Evolutionary conservation across 2,888 invertebrate genomes (phyloP), one percentile per base, ranked within the genome.

Genomic region (Orchesella flavescens): DNA sequence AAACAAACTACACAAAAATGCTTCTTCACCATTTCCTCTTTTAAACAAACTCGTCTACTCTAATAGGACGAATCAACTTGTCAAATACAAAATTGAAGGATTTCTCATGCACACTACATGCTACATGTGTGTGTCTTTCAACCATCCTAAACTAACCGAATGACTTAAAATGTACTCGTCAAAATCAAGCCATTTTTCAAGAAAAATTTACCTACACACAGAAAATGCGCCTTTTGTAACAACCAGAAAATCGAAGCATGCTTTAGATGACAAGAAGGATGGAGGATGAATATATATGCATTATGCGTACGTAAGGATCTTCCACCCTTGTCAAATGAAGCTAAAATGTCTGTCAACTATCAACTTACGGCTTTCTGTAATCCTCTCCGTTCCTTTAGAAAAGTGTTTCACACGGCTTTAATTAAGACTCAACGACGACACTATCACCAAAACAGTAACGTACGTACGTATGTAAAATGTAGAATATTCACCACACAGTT

Each of bases 351-450:
- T 83, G 82, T 83, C 82, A 83, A 82, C 75, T 76, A 82, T 82
- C 76, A 82, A 83, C 82, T 83, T 83, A 83, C 82, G 63, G 80
- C 72, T 83, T 65, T 17, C 34, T 71, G 21, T 83, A 76, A 83
- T 76, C 76, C 82, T 72, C 71, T 76, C 44, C 44, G 43, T 77
- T 76, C 44, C 17, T 46, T 17, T 74, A 74, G 21, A 81, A 76
- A 76, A 76, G 65, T 65, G 82, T 77, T 83, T 83, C 72, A 83
- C 82, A 83, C 82, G 76, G 82, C 82, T 83, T 83, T 83, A 83
- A 83, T 83, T 83, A 83, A 83, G 82, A 72, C 82, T 75, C 69
- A 65, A 75, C 82, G 74, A 75, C 81, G 69, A 44, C 66, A 76
- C 71, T 72, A 83, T 77, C 80, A 73, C 73, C 65, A 55, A 79